Conservation (phyloP, 1,140 invertebrate species). For the Saccostrea glomerata region DNA sequence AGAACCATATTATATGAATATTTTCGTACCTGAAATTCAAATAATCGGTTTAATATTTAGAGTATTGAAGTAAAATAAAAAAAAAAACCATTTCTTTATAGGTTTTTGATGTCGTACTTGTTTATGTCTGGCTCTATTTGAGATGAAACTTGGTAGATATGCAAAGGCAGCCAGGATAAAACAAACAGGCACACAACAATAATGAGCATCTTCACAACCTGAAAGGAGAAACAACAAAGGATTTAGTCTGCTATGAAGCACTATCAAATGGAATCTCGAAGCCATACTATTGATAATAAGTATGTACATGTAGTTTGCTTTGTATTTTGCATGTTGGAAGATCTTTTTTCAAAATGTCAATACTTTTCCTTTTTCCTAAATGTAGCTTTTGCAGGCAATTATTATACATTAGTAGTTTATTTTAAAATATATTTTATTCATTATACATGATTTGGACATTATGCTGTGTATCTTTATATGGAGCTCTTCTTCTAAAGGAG, state of each 20-base stretch:
- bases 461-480: no score
- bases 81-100: neutral
- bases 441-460: no score
- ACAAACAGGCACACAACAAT: constrained; percentile 80
- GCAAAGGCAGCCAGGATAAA: constrained; percentile 80
- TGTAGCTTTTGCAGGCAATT: no score
- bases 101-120: constrained; percentile 66
- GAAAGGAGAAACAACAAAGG: constrained; percentile 50
- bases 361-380: no score
- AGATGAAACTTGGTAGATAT: constrained; percentile 74
- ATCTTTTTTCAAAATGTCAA: no score
- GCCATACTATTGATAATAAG: no score
- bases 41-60: neutral
- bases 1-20: constrained; percentile 83
- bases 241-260: neutral
- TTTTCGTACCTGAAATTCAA: constrained; percentile 74
- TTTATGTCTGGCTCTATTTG: constrained; percentile 75
- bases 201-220: constrained; percentile 80
- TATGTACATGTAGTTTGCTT: no score
- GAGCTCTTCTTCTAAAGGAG: no score
- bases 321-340: no score
- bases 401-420: no score
- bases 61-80: neutral
- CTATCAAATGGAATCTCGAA: no score
- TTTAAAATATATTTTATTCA: no score